Evolutionary conservation across 2,888 invertebrate species (phyloP).

Genomic region (Thumatha senex): DNA sequence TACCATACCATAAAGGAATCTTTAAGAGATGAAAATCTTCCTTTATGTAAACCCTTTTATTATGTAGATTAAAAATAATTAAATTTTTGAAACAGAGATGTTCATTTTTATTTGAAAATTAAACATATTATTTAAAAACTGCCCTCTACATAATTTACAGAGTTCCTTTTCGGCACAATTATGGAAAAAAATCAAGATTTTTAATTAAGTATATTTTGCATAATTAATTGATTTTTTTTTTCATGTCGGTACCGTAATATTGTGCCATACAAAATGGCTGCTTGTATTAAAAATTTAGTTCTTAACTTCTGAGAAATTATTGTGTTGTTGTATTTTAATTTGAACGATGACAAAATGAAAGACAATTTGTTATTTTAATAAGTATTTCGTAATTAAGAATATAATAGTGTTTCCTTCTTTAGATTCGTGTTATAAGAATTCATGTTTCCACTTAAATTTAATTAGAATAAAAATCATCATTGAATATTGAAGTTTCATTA

Average conservation of each 20-base stretch:
- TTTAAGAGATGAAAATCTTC: no score
- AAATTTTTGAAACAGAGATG: no score
- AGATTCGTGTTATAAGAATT: slow-evolving; percentile 83
- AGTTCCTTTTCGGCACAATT: slow-evolving; percentile 54
- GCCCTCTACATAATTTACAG: slow-evolving; percentile 38
- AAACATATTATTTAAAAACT: not conserved
- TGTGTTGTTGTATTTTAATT: slow-evolving; percentile 45
- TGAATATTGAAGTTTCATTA: slow-evolving; percentile 64
- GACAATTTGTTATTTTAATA: slow-evolving; percentile 80
- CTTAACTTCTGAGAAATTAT: slow-evolving; percentile 22
- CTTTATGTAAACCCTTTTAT: no score
- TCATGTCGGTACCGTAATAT: slow-evolving; percentile 45
- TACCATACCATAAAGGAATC: no score
- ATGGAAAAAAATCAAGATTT: slow-evolving; percentile 38
- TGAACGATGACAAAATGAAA: slow-evolving; percentile 70
- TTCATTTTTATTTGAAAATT: not conserved
- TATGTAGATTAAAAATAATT: not conserved
- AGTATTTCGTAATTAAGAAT: slow-evolving; percentile 81
- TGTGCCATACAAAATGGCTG: slow-evolving; percentile 61
- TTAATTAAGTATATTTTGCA: slow-evolving; percentile 49
- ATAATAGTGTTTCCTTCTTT: slow-evolving; percentile 82
- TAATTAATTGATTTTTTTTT: slow-evolving; percentile 47
- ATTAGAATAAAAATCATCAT: slow-evolving; percentile 82
- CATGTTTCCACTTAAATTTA: slow-evolving; percentile 83
- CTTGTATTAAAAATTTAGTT: slow-evolving; percentile 28